Evolutionary conservation across 2,113 vertebrate species (phyloP).

Genomic region (Typhlomys cinereus): DNA sequence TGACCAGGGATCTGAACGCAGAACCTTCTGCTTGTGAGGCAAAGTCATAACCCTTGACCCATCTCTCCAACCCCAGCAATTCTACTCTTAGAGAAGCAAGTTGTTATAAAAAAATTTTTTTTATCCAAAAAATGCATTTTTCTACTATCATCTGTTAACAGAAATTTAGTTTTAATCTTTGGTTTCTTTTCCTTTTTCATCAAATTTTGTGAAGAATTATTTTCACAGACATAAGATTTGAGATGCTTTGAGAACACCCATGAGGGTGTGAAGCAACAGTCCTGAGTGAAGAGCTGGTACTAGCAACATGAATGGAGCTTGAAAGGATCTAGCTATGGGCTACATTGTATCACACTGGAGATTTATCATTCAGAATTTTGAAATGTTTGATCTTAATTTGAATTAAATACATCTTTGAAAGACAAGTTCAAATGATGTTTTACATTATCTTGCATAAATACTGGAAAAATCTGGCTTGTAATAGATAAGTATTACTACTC

Average conservation of each 20-base stretch:
- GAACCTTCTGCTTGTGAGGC: too few relatives aligned
- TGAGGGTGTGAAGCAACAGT: background rate
- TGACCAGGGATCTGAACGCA: too few relatives aligned
- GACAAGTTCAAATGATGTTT: background rate
- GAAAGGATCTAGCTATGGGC: background rate
- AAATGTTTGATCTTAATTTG: constrained; percentile 14
- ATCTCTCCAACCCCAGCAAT: too few relatives aligned
- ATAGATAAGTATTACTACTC: background rate
- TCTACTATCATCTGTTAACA: background rate
- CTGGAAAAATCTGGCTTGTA: background rate
- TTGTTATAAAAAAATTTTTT: constrained; percentile 4
- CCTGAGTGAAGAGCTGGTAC: background rate
- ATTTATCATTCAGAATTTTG: background rate
- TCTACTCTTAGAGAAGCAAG: background rate
- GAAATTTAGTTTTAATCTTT: background rate
- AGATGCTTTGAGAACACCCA: background rate
- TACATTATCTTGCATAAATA: background rate
- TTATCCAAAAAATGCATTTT: constrained; percentile 26
- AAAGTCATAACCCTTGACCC: too few relatives aligned
- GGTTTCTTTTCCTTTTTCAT: background rate
- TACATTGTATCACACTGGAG: background rate
- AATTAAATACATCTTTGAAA: constrained; percentile 14
- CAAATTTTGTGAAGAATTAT: constrained; percentile 5
- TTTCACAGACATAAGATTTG: constrained; percentile 26
- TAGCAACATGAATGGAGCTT: background rate